Conservation (phyloP, 1,140 invertebrate species). For the Ridgeia piscesae region DNA sequence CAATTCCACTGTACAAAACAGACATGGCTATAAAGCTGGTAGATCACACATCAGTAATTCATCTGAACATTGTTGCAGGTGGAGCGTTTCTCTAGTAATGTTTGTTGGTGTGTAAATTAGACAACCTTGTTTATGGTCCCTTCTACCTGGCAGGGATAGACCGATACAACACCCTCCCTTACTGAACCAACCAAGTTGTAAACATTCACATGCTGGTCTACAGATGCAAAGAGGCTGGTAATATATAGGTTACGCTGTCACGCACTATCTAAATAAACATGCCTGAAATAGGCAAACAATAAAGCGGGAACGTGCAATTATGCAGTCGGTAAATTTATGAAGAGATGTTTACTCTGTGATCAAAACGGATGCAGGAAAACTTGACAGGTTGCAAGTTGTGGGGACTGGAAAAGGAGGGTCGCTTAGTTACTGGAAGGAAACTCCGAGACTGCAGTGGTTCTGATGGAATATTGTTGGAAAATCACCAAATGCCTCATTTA, state of each 20-base stretch:
- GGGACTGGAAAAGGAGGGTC: too few species aligned
- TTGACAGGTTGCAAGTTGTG: too few species aligned
- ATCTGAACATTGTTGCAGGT: background rate
- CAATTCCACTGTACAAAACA: background rate
- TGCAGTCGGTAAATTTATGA: too few species aligned
- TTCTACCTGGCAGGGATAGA: background rate
- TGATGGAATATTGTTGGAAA: background rate
- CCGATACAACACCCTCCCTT: background rate
- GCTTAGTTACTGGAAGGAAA: too few species aligned
- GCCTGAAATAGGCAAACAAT: background rate
- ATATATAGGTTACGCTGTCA: background rate
- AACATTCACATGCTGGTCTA: too few species aligned
- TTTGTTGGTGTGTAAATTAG: background rate
- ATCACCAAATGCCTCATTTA: background rate
- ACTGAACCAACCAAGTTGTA: too few species aligned
- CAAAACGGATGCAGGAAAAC: too few species aligned
- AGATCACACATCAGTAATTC: background rate
- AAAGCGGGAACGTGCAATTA: background rate
- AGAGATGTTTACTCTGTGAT: too few species aligned
- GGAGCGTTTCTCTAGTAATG: background rate
- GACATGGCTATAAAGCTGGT: background rate
- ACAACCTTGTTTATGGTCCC: too few species aligned
- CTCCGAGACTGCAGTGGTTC: too few species aligned
- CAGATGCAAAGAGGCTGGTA: background rate
- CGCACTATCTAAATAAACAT: background rate